These are phyloP conservation scores for Clarias laeviceps DNA, from an alignment of 2,797 vertebrate genomes.

Conservation along the genomic window DNA sequence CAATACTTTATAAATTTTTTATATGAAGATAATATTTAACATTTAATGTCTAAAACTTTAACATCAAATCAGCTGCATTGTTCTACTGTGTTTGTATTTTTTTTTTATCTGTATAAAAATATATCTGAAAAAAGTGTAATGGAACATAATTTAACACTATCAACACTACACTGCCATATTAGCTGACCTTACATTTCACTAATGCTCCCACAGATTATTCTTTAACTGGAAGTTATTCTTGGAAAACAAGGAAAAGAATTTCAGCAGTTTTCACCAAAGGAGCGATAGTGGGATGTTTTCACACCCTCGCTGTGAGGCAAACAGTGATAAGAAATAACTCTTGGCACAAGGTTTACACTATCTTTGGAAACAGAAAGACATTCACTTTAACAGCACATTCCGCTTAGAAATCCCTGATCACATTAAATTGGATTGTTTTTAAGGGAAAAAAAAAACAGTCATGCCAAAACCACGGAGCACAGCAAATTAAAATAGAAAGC, in stretches of 20 bases:
- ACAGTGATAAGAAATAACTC: constrained; percentile 25
- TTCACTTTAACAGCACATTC: neutral
- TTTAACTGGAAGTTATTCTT: constrained; percentile 14
- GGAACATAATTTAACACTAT: neutral
- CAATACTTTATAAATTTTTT: neutral
- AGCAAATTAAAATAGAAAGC: neutral
- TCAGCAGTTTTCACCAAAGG: constrained; percentile 1
- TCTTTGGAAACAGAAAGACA: constrained; percentile 21
- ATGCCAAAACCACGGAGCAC: neutral
- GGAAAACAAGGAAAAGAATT: neutral
- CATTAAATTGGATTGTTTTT: neutral
- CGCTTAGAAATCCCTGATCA: neutral
- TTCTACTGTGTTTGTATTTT: neutral
- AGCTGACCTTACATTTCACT: constrained; percentile 3
- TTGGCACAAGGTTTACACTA: constrained; percentile 27
- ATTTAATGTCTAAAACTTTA: neutral
- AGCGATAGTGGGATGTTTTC: constrained; percentile 18
- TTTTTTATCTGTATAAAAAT: neutral
- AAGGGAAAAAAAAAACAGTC: neutral
- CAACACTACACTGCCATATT: neutral
- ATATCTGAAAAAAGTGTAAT: neutral
- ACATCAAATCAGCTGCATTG: neutral
- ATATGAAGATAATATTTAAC: neutral
- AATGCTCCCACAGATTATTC: neutral
- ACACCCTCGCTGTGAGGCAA: neutral